A percentile compares a stretch with the other conserved stretches of the same genome.
Conservation (phyloP, 2,888 invertebrate genomes). For the Agriotes lineatus region DNA sequence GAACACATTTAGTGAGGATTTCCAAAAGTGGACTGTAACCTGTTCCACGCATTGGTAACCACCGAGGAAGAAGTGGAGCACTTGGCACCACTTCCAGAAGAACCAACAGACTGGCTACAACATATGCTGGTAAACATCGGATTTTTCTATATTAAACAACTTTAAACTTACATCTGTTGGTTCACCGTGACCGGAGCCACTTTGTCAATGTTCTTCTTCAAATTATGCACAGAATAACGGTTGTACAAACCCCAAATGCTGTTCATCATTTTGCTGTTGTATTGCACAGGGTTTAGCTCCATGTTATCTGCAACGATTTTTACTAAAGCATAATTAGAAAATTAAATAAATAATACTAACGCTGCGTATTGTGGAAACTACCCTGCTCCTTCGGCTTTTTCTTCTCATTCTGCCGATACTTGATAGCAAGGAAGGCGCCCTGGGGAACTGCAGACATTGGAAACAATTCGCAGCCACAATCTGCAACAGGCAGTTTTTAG, state of each 20-base stretch:
- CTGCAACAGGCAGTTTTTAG: conserved; percentile 56
- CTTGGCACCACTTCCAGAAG: conserved; percentile 13
- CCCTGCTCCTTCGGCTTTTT: conserved; percentile 69
- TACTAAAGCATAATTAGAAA: conserved; percentile 4
- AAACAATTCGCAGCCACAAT: conserved; percentile 59
- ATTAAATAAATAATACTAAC: conserved; percentile 1
- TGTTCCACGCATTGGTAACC: conserved; percentile 10
- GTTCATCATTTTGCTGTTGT: conserved; percentile 90
- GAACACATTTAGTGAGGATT: conserved; percentile 8
- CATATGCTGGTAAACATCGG: not conserved
- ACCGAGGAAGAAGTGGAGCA: not conserved
- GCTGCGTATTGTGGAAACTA: conserved; percentile 50
- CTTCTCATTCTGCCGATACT: conserved; percentile 75
- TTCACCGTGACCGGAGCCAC: conserved; percentile 43
- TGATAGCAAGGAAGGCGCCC: conserved; percentile 79
- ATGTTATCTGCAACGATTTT: conserved; percentile 21
- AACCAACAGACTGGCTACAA: conserved; percentile 25
- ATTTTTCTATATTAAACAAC: not conserved
- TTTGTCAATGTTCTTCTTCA: conserved; percentile 82
- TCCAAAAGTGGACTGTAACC: conserved; percentile 14
- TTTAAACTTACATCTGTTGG: conserved; percentile 48
- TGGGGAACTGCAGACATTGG: conserved; percentile 83
- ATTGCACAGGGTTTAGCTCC: conserved; percentile 72
- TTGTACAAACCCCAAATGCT: conserved; percentile 94
- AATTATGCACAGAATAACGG: conserved; percentile 88